Conservation (phyloP, 2,113 vertebrate species). For the Trochalopteron elliotii region DNA sequence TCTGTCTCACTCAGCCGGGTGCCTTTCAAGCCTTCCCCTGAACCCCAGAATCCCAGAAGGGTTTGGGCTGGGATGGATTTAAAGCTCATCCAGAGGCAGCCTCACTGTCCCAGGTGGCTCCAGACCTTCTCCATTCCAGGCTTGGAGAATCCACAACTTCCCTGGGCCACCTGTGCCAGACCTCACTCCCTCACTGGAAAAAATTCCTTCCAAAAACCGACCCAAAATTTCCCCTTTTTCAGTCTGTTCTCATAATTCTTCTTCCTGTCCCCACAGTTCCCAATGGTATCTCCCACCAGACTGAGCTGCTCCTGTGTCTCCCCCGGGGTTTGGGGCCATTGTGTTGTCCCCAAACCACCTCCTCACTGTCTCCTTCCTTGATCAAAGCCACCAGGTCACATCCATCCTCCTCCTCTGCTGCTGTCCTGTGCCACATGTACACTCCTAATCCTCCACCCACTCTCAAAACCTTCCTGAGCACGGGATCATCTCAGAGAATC, state of each 20-base stretch:
- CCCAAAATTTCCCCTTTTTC: neutral
- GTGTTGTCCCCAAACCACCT: accelerated
- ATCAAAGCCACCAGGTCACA: accelerated
- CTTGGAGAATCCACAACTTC: neutral
- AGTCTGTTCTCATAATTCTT: neutral
- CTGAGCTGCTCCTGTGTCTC: neutral
- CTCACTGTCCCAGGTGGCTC: neutral
- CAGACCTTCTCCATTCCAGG: neutral
- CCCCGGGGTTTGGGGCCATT: accelerated
- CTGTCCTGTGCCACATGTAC: no score
- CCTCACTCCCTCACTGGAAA: neutral
- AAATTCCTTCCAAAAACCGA: neutral
- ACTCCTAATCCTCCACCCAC: accelerated
- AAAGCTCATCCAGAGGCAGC: neutral
- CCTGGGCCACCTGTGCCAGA: neutral
- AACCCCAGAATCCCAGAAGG: neutral
- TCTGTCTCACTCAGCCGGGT: accelerated
- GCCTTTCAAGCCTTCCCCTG: neutral
- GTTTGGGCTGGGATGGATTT: neutral
- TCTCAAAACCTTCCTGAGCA: neutral
- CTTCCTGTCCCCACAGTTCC: neutral
- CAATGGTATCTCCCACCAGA: accelerated
- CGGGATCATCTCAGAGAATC: neutral
- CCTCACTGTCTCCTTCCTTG: neutral
- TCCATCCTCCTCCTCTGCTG: no score